phyloP scores from a whole-genome alignment of 2,888 invertebrate genomes.

The Hyles lineata region DNA sequence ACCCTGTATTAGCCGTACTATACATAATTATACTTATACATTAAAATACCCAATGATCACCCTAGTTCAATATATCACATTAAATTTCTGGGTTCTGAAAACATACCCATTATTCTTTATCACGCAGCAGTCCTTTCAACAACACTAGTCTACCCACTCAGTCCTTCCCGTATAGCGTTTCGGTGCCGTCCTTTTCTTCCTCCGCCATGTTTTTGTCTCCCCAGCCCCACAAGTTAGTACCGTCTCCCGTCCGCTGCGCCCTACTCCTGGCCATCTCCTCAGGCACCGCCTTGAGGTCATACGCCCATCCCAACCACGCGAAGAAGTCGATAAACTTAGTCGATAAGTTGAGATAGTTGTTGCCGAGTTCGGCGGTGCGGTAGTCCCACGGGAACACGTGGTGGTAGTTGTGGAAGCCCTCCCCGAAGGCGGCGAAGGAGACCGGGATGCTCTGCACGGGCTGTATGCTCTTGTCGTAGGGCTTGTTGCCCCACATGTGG shows the following conservation, averaged over 20 bases:
- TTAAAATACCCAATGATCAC: slow-evolving; percentile 1
- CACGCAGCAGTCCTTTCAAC: neutral
- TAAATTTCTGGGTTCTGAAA: neutral
- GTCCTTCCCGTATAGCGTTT: slow-evolving; percentile 49
- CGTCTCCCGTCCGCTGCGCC: slow-evolving; percentile 40
- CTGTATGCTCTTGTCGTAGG: slow-evolving; percentile 65
- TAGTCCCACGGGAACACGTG: slow-evolving; percentile 62
- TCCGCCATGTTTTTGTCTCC: slow-evolving; percentile 34
- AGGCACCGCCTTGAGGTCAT: slow-evolving; percentile 44
- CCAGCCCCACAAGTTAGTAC: slow-evolving; percentile 36
- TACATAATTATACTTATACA: neutral
- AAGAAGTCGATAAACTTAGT: slow-evolving; percentile 49
- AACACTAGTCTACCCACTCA: neutral
- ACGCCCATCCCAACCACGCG: slow-evolving; percentile 49
- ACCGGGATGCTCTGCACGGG: slow-evolving; percentile 46
- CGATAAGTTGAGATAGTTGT: slow-evolving; percentile 46
- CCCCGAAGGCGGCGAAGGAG: slow-evolving; percentile 48
- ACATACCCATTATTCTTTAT: neutral
- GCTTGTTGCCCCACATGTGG: slow-evolving; percentile 78
- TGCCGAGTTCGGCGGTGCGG: slow-evolving; percentile 54
- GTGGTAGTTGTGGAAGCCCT: slow-evolving; percentile 62
- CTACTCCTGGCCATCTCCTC: slow-evolving; percentile 34
- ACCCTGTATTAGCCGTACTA: too few species aligned
- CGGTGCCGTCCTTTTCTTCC: slow-evolving; percentile 61
- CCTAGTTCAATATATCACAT: neutral